phyloP scores from a whole-genome alignment of 2,113 vertebrate genomes.

The Macaca fascicularis region DNA sequence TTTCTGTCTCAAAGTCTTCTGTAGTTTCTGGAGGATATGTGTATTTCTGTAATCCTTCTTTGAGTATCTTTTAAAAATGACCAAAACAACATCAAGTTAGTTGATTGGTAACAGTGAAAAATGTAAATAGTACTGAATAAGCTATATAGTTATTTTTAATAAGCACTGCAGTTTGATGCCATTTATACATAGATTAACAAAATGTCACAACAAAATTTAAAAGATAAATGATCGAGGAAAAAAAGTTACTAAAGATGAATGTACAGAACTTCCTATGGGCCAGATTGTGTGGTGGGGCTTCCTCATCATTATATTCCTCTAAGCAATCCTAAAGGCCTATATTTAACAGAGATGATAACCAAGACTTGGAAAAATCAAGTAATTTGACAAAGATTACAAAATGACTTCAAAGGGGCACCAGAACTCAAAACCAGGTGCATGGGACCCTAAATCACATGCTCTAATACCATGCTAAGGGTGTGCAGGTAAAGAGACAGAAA shows the following conservation, averaged over 20 bases:
- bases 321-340: not conserved
- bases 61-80: slow-evolving; percentile 82
- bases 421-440: not conserved
- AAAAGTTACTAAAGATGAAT: not conserved
- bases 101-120: not conserved
- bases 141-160: not conserved
- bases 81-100: slow-evolving; percentile 24
- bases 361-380: not conserved
- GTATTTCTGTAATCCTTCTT: slow-evolving; percentile 84
- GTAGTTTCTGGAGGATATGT: slow-evolving; percentile 79
- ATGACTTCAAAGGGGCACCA: not conserved
- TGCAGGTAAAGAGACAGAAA: not conserved
- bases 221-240: not conserved
- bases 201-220: not conserved
- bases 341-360: not conserved
- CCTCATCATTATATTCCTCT: not conserved
- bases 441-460: no score
- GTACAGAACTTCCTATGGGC: not conserved
- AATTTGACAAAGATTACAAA: slow-evolving; percentile 6
- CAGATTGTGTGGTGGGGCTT: not conserved
- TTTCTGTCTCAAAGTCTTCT: slow-evolving; percentile 73
- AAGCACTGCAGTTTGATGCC: not conserved
- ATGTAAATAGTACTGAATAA: not conserved
- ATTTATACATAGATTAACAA: not conserved
- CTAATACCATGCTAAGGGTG: not conserved